Evolutionary conservation across 1,140 invertebrate species (phyloP).

Genomic region (Sitobion miscanthi): DNA sequence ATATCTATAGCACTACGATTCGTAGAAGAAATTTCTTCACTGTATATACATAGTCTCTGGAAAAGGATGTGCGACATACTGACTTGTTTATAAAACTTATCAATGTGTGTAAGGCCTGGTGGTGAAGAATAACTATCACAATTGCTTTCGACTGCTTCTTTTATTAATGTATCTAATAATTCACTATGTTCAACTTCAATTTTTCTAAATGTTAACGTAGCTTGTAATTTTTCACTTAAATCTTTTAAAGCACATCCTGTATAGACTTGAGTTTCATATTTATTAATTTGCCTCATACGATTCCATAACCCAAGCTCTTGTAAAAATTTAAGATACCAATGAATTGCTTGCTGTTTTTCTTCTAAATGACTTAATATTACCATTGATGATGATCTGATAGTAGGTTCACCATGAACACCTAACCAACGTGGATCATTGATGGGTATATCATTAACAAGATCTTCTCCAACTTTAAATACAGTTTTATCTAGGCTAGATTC

Average conservation of each 20-base stretch:
- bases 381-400: slow-evolving; percentile 66
- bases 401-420: slow-evolving; percentile 57
- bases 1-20: slow-evolving; percentile 52
- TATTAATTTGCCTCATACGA: slow-evolving; percentile 69
- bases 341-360: slow-evolving; percentile 82
- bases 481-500: slow-evolving; percentile 49
- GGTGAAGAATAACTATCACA: slow-evolving; percentile 37
- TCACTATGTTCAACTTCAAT: slow-evolving; percentile 60
- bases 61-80: slow-evolving; percentile 40
- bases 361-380: slow-evolving; percentile 82
- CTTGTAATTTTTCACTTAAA: slow-evolving; percentile 77
- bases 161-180: slow-evolving; percentile 47
- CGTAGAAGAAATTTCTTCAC: slow-evolving; percentile 31
- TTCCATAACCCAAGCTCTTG: slow-evolving; percentile 77
- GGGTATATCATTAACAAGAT: slow-evolving; percentile 85
- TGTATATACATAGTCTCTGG: slow-evolving; percentile 24
- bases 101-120: slow-evolving; percentile 40
- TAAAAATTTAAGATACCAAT: slow-evolving; percentile 77
- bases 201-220: slow-evolving; percentile 73
- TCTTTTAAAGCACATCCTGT: slow-evolving; percentile 76
- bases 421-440: slow-evolving; percentile 87
- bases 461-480: slow-evolving; percentile 53
- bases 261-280: slow-evolving; percentile 68
- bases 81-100: slow-evolving; percentile 52
- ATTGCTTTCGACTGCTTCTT: slow-evolving; percentile 34